Percentiles rank a stretch among this genome's conserved stretches.
Conservation (phyloP, 2,797 vertebrate genomes). For the Platyrinchus mystaceus region DNA sequence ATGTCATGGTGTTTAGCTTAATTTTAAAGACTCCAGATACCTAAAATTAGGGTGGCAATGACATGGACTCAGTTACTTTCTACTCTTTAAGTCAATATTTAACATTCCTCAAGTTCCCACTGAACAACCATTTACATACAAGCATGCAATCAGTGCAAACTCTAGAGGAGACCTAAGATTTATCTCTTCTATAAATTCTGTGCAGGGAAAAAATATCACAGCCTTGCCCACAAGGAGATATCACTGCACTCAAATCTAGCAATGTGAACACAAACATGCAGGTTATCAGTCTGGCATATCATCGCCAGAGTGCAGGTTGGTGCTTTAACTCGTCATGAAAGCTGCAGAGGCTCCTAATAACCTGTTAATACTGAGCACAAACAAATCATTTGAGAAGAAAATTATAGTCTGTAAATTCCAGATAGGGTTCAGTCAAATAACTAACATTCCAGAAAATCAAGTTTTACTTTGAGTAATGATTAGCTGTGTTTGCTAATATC, state of each 20-base stretch:
- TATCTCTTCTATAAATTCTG: not conserved
- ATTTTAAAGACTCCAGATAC: not conserved
- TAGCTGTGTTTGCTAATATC: not conserved
- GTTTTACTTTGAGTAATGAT: constrained; percentile 18
- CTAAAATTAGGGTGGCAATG: not conserved
- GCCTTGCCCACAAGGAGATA: not conserved
- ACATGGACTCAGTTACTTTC: not conserved
- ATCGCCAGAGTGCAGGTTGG: not conserved
- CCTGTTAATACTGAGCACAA: not conserved
- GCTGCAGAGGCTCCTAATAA: not conserved
- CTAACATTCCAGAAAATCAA: constrained; percentile 6
- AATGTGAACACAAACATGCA: not conserved
- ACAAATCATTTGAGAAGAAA: not conserved
- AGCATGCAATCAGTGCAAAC: not conserved
- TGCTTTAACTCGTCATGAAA: not conserved
- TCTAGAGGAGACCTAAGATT: not conserved
- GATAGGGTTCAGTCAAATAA: not conserved
- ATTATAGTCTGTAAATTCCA: not conserved
- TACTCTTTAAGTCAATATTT: not conserved
- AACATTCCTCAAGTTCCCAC: not conserved
- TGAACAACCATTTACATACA: not conserved
- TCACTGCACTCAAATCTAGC: not conserved
- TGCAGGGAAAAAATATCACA: not conserved
- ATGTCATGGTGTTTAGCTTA: not conserved
- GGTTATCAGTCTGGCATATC: not conserved